phyloP scores from a whole-genome alignment of 2,888 invertebrate genomes.

The Lasioglossum calceatum region DNA sequence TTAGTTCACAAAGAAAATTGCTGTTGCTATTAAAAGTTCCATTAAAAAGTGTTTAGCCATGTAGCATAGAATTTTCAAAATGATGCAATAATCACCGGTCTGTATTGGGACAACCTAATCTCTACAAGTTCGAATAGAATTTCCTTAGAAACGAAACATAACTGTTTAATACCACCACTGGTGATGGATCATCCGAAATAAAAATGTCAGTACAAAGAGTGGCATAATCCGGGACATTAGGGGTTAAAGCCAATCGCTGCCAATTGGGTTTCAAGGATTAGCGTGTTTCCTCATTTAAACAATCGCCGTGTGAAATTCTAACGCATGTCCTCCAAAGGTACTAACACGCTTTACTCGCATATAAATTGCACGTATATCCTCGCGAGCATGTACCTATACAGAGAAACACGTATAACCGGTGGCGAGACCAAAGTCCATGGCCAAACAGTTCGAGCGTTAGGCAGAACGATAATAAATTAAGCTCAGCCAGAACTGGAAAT shows the following conservation, averaged over 20 bases:
- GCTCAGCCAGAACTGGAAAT: constrained; percentile 74
- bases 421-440: constrained; percentile 62
- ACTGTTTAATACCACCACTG: background rate
- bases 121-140: background rate
- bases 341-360: constrained; percentile 33
- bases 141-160: background rate
- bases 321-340: constrained; percentile 31
- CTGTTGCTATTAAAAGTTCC: no score
- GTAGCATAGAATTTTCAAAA: no score
- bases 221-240: background rate
- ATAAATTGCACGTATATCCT: constrained; percentile 52
- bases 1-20: no score
- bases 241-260: constrained; percentile 18
- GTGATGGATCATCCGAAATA: background rate
- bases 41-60: no score
- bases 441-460: constrained; percentile 66
- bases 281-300: constrained; percentile 48
- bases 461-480: constrained; percentile 74
- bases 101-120: no score
- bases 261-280: constrained; percentile 40
- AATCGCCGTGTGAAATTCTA: constrained; percentile 44
- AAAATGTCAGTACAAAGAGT: background rate
- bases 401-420: constrained; percentile 48
- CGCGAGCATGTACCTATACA: constrained; percentile 36
- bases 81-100: no score